These are phyloP conservation scores for Drosophila atripex DNA, from an alignment of 2,888 invertebrate species.

Conservation along the genomic window DNA sequence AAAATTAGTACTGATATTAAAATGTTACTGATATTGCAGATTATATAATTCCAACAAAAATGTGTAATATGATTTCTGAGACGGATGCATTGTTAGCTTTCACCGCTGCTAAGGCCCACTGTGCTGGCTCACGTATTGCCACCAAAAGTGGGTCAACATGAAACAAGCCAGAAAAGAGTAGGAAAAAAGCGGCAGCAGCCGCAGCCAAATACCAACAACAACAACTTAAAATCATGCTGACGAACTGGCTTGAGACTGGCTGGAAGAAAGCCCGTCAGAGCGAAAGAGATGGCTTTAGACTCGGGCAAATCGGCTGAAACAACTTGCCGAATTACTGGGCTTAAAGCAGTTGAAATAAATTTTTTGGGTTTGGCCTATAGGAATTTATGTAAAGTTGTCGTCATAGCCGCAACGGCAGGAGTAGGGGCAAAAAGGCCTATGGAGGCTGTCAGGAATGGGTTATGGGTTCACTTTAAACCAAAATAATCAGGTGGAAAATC, in stretches of 20 bases:
- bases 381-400: constrained; percentile 50
- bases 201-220: constrained; percentile 41
- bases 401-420: constrained; percentile 27
- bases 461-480: background rate
- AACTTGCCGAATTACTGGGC: constrained; percentile 43
- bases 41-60: too few relatives aligned
- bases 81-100: constrained; percentile 47
- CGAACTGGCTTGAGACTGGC: constrained; percentile 60
- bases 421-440: constrained; percentile 6
- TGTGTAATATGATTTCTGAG: too few relatives aligned
- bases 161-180: constrained; percentile 67
- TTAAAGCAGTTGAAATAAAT: constrained; percentile 43
- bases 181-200: constrained; percentile 63
- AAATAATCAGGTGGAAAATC: background rate
- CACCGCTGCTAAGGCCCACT: constrained; percentile 57
- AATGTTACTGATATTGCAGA: too few relatives aligned
- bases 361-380: constrained; percentile 49
- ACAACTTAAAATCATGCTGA: constrained; percentile 71
- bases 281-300: constrained; percentile 22
- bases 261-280: constrained; percentile 34
- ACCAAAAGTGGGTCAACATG: constrained; percentile 76
- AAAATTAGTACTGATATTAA: too few relatives aligned
- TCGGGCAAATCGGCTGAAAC: constrained; percentile 5
- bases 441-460: constrained; percentile 9
- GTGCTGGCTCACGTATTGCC: constrained; percentile 70